Percentiles rank a stretch among this genome's conserved stretches.
Conservation (phyloP, 2,797 vertebrate species). For the Lithobates pipiens region DNA sequence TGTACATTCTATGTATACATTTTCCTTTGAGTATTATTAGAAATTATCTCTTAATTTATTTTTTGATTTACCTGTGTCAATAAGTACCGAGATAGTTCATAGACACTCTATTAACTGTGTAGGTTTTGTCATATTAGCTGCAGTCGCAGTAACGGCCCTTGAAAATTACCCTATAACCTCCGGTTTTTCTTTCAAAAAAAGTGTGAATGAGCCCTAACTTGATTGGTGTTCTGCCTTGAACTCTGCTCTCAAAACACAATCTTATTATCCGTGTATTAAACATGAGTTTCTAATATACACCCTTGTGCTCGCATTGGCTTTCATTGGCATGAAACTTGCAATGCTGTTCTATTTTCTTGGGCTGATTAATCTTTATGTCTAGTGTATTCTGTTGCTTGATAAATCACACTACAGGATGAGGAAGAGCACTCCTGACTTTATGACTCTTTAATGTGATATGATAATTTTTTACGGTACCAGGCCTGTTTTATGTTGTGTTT, state of each 20-base stretch:
- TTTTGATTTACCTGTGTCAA: no score
- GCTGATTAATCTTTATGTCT: constrained; percentile 33
- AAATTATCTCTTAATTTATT: no score
- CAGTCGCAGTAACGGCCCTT: no score
- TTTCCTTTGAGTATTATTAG: no score
- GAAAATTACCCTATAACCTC: no score
- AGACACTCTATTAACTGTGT: no score
- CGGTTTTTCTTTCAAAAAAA: background rate
- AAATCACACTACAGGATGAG: constrained; percentile 3
- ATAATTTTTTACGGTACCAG: background rate
- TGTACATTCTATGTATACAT: no score
- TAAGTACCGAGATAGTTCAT: no score
- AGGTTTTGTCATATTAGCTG: no score
- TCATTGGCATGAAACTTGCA: background rate
- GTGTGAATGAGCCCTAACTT: background rate
- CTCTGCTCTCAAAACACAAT: background rate
- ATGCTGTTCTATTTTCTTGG: background rate
- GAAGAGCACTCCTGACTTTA: background rate
- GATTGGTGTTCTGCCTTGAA: background rate
- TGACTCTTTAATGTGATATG: background rate
- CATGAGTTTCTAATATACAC: background rate
- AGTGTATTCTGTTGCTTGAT: background rate
- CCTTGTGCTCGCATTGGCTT: background rate
- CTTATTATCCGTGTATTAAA: background rate
- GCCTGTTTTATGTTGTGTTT: background rate